Percentiles rank a stretch among this genome's conserved stretches.
phyloP scores from a whole-genome alignment of 1,140 invertebrate genomes.

The Chrysomallon squamiferum region DNA sequence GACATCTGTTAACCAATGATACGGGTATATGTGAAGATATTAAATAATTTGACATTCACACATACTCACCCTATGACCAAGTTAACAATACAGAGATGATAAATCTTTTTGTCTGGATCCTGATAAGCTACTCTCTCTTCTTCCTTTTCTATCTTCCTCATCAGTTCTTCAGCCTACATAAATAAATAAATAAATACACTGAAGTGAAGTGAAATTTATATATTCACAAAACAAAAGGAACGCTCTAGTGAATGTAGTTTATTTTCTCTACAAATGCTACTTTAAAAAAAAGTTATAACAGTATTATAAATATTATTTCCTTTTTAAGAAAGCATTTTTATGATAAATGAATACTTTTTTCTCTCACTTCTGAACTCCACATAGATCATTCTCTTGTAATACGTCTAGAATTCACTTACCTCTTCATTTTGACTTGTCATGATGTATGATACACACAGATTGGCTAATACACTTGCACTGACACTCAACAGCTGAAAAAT shows the following conservation, averaged over 20 bases:
- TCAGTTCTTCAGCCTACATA: conserved; percentile 88
- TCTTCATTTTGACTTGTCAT: conserved; percentile 99
- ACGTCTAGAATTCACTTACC: no score
- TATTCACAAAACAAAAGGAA: neutral
- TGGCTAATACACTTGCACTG: conserved; percentile 95
- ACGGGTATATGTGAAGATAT: no score
- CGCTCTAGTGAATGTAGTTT: neutral
- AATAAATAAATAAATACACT: neutral
- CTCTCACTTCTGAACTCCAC: no score
- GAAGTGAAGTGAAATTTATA: no score
- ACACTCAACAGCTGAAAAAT: conserved; percentile 81
- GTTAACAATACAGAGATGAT: conserved; percentile 98
- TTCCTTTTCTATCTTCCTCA: conserved; percentile 98
- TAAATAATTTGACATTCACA: no score
- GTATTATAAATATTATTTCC: no score
- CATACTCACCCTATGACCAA: conserved; percentile 86
- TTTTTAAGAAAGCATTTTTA: no score
- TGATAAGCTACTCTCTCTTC: conserved; percentile 89
- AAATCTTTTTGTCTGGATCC: conserved; percentile 93
- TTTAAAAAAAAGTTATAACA: neutral
- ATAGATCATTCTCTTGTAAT: no score
- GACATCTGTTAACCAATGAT: no score
- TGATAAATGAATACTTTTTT: no score
- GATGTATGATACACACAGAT: conserved; percentile 98
- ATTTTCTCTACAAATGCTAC: neutral